Evolutionary conservation across 1,140 invertebrate species (phyloP).

Genomic region (Argopecten irradians): DNA sequence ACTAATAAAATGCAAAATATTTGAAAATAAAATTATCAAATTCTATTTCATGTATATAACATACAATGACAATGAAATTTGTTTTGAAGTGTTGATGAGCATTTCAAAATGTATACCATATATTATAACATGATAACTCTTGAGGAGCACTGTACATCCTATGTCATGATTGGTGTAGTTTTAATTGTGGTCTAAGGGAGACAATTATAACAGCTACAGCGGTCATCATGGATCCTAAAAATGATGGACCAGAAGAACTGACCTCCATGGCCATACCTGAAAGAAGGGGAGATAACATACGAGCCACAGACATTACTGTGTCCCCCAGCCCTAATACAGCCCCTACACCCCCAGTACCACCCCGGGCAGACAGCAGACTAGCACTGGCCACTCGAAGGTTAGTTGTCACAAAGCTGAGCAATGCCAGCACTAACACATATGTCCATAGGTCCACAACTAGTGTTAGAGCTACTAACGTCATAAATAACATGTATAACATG

Average conservation of each 20-base stretch:
- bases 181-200: conserved; percentile 52
- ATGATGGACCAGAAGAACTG: conserved; percentile 59
- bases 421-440: conserved; percentile 65
- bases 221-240: conserved; percentile 59
- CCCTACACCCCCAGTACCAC: conserved; percentile 62
- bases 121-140: too few species aligned
- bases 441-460: conserved; percentile 41
- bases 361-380: conserved; percentile 68
- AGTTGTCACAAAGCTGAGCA: conserved; percentile 72
- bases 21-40: too few species aligned
- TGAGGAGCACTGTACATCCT: too few species aligned
- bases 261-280: conserved; percentile 70
- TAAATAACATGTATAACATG: background rate
- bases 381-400: conserved; percentile 69
- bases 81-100: too few species aligned
- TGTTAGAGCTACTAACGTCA: background rate
- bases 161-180: background rate
- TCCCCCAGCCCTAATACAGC: conserved; percentile 73
- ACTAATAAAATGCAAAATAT: too few species aligned
- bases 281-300: conserved; percentile 76
- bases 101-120: too few species aligned
- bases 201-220: conserved; percentile 57
- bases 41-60: too few species aligned
- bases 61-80: too few species aligned
- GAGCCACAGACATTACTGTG: conserved; percentile 72